Evolutionary conservation across 2,113 vertebrate species (phyloP), one percentile per base, ranked within the genome.

Genomic region (Australoheros scitulus): DNA sequence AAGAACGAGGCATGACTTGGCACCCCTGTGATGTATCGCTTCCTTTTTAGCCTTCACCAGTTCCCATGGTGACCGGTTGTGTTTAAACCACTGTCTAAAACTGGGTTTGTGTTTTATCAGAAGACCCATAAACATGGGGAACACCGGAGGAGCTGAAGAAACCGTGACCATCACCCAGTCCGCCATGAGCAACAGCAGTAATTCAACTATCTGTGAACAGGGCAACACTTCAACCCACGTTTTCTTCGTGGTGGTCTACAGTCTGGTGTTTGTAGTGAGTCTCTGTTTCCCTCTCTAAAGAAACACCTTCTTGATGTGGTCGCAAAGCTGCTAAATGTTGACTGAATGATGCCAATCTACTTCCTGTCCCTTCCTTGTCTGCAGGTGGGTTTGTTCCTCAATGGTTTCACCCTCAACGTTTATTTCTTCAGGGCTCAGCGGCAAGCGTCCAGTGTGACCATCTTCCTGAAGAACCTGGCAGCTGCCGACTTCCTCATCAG

Each of bases 381-480:
- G 5, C 50, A 94, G 93, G 83, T 85, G 11, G 92, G 93, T 7
- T 6, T 95, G 81, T 11, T 93, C 32, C 89, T 96, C n/a, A 96
- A 96, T 1, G 80, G 93, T 14, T 86, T 96, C 78, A 93, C 93
- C 1, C 80, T 96, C 77, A 89, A 79, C 50, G 86, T 96, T 3
- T 95, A 95, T 76, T 95, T 94, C 89, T 94, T 88, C 70, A 57
- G 36, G 0, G 18, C 63, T 59, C 81, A 41, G n/a, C 68, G 36
- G 22, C 72, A 7, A 7, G 38, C 32, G 2, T 77, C 76, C 78
- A 87, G 86, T 7, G 86, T 96, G 20, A 94, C 89, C 1, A 29
- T 96, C 59, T 96, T 94, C 86, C 89, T 96, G 76, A 93, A 93
- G 90, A 96, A 96, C 90, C 91, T 96, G 80, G 94, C 89, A 0